Evolutionary conservation across 2,797 vertebrate species (phyloP), one percentile per base, ranked within the genome.

Genomic region (Microchirus variegatus): DNA sequence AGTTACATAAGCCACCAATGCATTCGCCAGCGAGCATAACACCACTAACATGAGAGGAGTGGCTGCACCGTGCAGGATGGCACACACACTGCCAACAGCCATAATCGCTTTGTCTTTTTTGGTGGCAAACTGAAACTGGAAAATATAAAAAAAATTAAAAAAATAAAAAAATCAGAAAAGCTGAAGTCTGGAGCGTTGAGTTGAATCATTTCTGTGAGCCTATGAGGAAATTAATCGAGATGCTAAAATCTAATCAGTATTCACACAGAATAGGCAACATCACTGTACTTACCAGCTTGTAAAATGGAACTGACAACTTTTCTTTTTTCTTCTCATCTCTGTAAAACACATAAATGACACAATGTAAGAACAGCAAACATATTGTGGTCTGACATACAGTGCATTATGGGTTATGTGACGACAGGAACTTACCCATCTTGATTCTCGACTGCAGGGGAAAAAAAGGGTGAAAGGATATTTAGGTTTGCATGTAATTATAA

Each of bases 21-120:
- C 94, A 90, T 99, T 91, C 12, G 95, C 96, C 95, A 99, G 95
- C 81, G 87, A 83, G 69, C 96, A 92, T 56, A 97, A 97, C 12
- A 99, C 90, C 35, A 98, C 67, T 14, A 99, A 82, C 89, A 97
- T 92, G 44, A 92, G 91, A 18, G 97, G 96, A 1, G 91, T 83
- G 12, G 95, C 94, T 5, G 89, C 72, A 17, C 98, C 97, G 13
- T 99, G 96, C 50, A 95, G 47, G 48, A 96, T 2, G 14, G 97
- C 95, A 65, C 95, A 97, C 38, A 97, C 26, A 51, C 92, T 84
- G 41, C 97, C 98, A 49, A 92, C 59, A 46, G 81, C 75, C 96
- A 99, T 99, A 94, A 97, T 93, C 49, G 87, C 75, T 1, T 61
- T 92, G 71, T 99, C 97, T 50, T 49, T 81, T 40, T 90, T 82